These are phyloP conservation scores for Drosophila histrio DNA, from an alignment of 2,888 invertebrate species.

Conservation along the genomic window DNA sequence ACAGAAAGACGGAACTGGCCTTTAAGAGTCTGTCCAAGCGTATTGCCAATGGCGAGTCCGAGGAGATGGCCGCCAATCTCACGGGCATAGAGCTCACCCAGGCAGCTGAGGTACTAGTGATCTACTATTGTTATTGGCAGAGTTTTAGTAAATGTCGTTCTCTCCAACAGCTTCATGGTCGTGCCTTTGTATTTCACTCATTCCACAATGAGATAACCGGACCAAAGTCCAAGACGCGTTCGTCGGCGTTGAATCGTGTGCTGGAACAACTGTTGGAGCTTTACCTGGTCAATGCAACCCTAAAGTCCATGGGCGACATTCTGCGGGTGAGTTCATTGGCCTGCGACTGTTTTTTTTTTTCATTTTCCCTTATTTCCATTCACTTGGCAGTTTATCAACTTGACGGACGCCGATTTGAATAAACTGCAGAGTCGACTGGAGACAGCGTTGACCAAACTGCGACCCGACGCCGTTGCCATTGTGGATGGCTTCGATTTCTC, in stretches of 20 bases:
- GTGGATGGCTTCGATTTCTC: constrained; percentile 96
- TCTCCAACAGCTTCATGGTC: constrained; percentile 89
- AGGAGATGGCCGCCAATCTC: constrained; percentile 94
- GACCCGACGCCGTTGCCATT: constrained; percentile 94
- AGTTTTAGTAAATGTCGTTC: background rate
- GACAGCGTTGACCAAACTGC: constrained; percentile 88
- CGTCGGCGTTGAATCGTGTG: constrained; percentile 87
- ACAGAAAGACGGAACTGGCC: constrained; percentile 89
- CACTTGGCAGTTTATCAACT: constrained; percentile 65
- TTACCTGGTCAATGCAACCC: constrained; percentile 90
- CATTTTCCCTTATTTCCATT: background rate
- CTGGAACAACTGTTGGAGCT: constrained; percentile 90
- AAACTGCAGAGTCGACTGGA: constrained; percentile 89
- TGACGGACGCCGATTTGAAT: constrained; percentile 72
- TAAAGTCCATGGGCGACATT: constrained; percentile 90
- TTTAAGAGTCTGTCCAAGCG: constrained; percentile 89
- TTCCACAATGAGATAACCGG: constrained; percentile 90
- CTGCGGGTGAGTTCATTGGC: constrained; percentile 87
- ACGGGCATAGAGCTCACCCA: constrained; percentile 92
- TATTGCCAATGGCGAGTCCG: constrained; percentile 87
- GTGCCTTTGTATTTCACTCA: constrained; percentile 90
- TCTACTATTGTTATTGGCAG: background rate
- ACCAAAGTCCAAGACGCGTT: constrained; percentile 85
- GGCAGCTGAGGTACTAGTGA: constrained; percentile 89
- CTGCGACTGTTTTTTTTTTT: background rate